phyloP scores from a whole-genome alignment of 2,797 vertebrate species.

The Bryconaethiops microstoma region DNA sequence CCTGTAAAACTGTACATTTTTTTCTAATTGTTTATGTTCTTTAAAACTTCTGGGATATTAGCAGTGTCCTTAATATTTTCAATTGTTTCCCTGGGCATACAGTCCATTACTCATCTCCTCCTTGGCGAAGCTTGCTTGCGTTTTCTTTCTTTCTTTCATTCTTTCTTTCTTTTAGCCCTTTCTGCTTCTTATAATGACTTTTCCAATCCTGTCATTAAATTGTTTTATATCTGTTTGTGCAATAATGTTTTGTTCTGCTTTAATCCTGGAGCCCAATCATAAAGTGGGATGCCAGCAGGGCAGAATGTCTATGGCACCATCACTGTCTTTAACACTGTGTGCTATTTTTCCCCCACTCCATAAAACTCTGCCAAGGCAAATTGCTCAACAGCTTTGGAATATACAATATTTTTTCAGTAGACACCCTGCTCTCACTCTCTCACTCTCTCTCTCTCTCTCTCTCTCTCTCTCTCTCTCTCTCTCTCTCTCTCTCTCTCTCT shows the following conservation, averaged over 20 bases:
- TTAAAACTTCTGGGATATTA: conserved; percentile 51
- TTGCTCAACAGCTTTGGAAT: conserved; percentile 36
- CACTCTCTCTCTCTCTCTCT: not conserved
- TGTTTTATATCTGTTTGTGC: conserved; percentile 64
- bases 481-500: conserved; percentile 3
- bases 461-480: not conserved
- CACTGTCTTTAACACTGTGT: conserved; percentile 39
- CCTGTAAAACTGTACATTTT: conserved; percentile 36
- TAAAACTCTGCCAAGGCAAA: conserved; percentile 40
- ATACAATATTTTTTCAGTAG: conserved; percentile 23
- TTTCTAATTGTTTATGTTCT: conserved; percentile 36
- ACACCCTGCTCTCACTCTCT: not conserved
- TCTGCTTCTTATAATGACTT: conserved; percentile 55
- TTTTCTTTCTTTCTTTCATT: conserved; percentile 5
- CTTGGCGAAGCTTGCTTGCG: conserved; percentile 39
- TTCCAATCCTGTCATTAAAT: conserved; percentile 59
- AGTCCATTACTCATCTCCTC: conserved; percentile 52
- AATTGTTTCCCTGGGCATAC: conserved; percentile 39
- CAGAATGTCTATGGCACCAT: conserved; percentile 48
- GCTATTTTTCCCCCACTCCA: conserved; percentile 37
- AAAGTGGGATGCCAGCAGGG: conserved; percentile 48
- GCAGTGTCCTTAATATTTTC: conserved; percentile 44
- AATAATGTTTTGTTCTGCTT: conserved; percentile 62
- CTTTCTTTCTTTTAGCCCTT: conserved; percentile 27
- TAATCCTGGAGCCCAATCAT: conserved; percentile 48